Base-by-base conservation (phyloP, 2,888 invertebrate genomes). In the Dasypolia templi region DNA sequence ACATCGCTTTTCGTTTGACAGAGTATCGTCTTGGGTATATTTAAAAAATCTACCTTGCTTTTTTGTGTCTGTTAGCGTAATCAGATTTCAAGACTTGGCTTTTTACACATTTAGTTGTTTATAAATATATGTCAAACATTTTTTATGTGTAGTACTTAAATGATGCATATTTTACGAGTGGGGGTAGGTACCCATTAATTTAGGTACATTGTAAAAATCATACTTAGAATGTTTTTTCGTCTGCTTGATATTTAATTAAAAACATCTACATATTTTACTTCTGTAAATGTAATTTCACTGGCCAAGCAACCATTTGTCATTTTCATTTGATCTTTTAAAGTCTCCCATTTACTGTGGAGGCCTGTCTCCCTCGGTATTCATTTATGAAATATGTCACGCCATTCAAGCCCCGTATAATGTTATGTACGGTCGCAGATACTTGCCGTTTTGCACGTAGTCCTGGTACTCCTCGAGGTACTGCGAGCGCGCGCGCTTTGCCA, bases 401-500 rank as follows among this genome's bases (percentile, higher is more conserved):
- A 73, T 77, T 75, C 79, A 75, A 22, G 55, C 67, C 64, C 56
- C 56, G 65, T 51, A 51, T 72, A 77, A 62, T 78, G 72, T 69
- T 77, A 82, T 66, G 59, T 64, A 58, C 51, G 59, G 39, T 59
- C 6, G 62, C 11, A 29, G 64, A 71, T 49, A 84, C 88, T 87
- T 83, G 95, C 96, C 95, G 72, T 90, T 90, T 79, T 92, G 93
- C 72, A 95, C 61, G 82, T 91, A 94, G 77, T 95, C 92, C 70
- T 95, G 93, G 88, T 96, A 96, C 89, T 97, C 97, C 73, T 97
- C 96, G 58, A 97, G 89, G 90, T 97, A 98, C 84, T 97, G 95
- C 35, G 97, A 94, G 65, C 97, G 96, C 4, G 98, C 98, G 77
- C 96, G 96, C 90, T 97, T 97, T 5, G 98, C 99, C 46, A 98